Evolutionary conservation across 2,797 vertebrate genomes (phyloP).

Genomic region (Acestrorhynchus altus): DNA sequence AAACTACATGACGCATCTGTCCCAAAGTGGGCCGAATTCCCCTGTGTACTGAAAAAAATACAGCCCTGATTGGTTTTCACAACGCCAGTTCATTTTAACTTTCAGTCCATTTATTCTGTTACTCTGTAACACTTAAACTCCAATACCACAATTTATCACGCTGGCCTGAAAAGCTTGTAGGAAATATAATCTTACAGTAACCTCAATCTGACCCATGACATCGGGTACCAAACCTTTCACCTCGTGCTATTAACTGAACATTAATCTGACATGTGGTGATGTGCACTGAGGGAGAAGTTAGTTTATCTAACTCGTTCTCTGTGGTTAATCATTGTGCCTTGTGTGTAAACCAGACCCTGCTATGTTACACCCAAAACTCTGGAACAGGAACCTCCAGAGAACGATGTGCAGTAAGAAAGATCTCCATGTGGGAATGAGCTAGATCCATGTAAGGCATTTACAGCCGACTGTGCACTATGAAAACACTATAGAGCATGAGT

Average conservation of each 20-base stretch:
- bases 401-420: conserved; percentile 65
- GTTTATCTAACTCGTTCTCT: background rate
- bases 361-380: conserved; percentile 63
- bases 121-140: conserved; percentile 46
- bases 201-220: conserved; percentile 68
- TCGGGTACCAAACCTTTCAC: conserved; percentile 70
- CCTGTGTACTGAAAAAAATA: conserved; percentile 57
- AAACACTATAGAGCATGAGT: background rate
- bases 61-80: conserved; percentile 58
- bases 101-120: conserved; percentile 57
- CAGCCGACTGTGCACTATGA: conserved; percentile 2
- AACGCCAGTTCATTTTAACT: conserved; percentile 56
- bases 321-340: conserved; percentile 11
- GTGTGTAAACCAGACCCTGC: conserved; percentile 6
- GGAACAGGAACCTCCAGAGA: conserved; percentile 67
- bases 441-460: conserved; percentile 37
- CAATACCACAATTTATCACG: conserved; percentile 60
- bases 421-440: conserved; percentile 77
- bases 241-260: conserved; percentile 56
- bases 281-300: background rate
- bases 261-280: conserved; percentile 29
- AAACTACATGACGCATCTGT: background rate
- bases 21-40: conserved; percentile 47
- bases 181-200: conserved; percentile 62
- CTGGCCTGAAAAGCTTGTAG: conserved; percentile 55